Percentiles rank a stretch among this genome's conserved stretches.
phyloP scores from a whole-genome alignment of 2,888 invertebrate species.

The Aethes cnicana region DNA sequence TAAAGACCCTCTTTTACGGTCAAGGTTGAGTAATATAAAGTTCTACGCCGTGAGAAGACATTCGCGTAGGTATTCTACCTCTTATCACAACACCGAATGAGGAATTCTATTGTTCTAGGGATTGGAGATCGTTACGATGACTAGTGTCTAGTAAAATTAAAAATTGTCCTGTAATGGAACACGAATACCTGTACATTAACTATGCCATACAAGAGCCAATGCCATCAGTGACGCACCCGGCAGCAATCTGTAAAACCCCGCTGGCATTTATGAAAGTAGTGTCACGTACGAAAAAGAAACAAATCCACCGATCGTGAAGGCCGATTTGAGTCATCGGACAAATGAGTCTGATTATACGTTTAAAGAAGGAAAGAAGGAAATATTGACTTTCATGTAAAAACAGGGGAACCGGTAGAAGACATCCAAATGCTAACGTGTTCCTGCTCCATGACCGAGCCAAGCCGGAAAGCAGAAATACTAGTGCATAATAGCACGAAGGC shows the following conservation, averaged over 20 bases:
- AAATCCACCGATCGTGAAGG: too few relatives aligned
- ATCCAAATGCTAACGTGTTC: conserved; percentile 20
- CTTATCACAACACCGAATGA: conserved; percentile 44
- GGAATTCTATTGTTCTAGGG: conserved; percentile 46
- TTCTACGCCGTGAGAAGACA: conserved; percentile 51
- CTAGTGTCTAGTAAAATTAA: too few relatives aligned
- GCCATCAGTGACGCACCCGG: too few relatives aligned
- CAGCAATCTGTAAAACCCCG: background rate
- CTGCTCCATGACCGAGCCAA: conserved; percentile 12
- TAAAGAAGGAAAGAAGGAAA: conserved; percentile 12
- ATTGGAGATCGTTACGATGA: conserved; percentile 37
- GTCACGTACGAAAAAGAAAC: background rate
- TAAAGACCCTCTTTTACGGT: conserved; percentile 55
- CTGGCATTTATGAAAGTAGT: conserved; percentile 12
- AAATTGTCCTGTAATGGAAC: too few relatives aligned
- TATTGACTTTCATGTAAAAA: conserved; percentile 22
- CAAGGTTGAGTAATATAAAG: conserved; percentile 58
- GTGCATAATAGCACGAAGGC: conserved; percentile 29
- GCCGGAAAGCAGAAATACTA: conserved; percentile 16
- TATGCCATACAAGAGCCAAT: too few relatives aligned
- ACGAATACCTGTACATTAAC: too few relatives aligned
- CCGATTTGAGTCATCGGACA: too few relatives aligned
- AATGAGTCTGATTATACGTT: too few relatives aligned
- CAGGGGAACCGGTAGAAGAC: conserved; percentile 9
- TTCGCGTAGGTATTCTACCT: conserved; percentile 37